A percentile compares a stretch with the other conserved stretches of the same genome.
Conservation (phyloP, 2,888 invertebrate genomes). For the Eudasyphora cyanicolor region DNA sequence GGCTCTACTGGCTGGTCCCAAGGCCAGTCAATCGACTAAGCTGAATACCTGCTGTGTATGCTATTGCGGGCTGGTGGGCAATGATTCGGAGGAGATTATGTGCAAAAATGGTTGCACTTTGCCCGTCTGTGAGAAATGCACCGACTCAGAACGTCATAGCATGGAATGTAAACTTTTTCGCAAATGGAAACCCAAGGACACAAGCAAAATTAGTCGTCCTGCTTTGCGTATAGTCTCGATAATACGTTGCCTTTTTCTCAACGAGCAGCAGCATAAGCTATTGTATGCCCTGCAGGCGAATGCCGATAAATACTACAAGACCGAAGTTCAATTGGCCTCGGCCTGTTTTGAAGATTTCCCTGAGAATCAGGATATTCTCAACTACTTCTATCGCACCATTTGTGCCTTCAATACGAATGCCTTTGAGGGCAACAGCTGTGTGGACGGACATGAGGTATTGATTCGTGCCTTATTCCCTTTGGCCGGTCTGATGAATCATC, state of each 20-base stretch:
- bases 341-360: conserved; percentile 77
- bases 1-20: conserved; percentile 86
- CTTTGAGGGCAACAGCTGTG: conserved; percentile 75
- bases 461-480: conserved; percentile 85
- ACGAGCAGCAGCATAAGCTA: conserved; percentile 72
- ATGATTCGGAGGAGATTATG: conserved; percentile 73
- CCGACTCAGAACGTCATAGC: conserved; percentile 82
- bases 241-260: conserved; percentile 76
- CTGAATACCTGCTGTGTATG: conserved; percentile 85
- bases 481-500: conserved; percentile 86
- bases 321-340: conserved; percentile 73
- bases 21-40: conserved; percentile 81
- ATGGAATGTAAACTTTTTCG: conserved; percentile 85
- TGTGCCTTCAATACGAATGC: conserved; percentile 79
- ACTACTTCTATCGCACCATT: conserved; percentile 77
- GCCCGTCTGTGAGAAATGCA: conserved; percentile 85
- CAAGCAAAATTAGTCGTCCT: conserved; percentile 70
- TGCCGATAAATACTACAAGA: conserved; percentile 73
- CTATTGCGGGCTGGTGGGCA: conserved; percentile 80
- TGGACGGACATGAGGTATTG: conserved; percentile 76
- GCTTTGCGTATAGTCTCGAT: conserved; percentile 75
- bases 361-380: conserved; percentile 72
- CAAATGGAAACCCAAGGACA: conserved; percentile 82
- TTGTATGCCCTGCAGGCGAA: conserved; percentile 78
- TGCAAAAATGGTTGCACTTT: conserved; percentile 86